Percentiles rank a stretch among this genome's conserved stretches.
These are phyloP conservation scores for Acanthoscelides obtectus DNA, from an alignment of 2,888 invertebrate genomes.

Conservation along the genomic window DNA sequence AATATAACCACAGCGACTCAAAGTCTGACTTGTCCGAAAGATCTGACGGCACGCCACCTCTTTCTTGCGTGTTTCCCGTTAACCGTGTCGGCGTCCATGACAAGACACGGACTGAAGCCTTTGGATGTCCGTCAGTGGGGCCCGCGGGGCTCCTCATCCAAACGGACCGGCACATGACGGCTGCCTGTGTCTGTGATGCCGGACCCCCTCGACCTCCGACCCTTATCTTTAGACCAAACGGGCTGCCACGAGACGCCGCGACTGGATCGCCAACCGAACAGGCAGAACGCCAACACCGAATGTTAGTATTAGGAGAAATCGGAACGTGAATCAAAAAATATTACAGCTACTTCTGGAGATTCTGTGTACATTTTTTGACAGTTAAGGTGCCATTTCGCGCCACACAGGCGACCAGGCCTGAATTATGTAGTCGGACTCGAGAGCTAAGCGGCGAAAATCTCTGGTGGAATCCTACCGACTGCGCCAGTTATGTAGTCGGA, in stretches of 20 bases:
- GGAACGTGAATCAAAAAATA: too few relatives aligned
- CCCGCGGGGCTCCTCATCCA: constrained; percentile 13
- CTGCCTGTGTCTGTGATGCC: background rate
- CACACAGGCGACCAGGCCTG: too few relatives aligned
- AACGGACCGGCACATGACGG: background rate
- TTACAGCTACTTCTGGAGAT: too few relatives aligned
- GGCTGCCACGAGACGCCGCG: constrained; percentile 25
- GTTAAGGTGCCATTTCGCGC: too few relatives aligned
- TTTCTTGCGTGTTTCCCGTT: background rate
- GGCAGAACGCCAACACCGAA: constrained; percentile 18
- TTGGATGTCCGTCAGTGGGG: constrained; percentile 3
- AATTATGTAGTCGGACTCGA: too few relatives aligned
- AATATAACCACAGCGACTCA: background rate
- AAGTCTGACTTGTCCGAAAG: background rate
- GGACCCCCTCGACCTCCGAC: constrained; percentile 25
- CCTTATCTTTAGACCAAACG: constrained; percentile 23
- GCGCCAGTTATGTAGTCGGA: too few relatives aligned
- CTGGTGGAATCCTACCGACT: too few relatives aligned
- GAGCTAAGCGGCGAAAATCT: too few relatives aligned
- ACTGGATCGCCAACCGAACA: constrained; percentile 22
- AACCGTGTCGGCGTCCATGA: background rate
- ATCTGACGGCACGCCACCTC: background rate
- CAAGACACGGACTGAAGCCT: background rate
- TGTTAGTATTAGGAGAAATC: constrained; percentile 16
- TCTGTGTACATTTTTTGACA: too few relatives aligned